phyloP scores from a whole-genome alignment of 2,113 vertebrate genomes.

The Dasyurus viverrinus region DNA sequence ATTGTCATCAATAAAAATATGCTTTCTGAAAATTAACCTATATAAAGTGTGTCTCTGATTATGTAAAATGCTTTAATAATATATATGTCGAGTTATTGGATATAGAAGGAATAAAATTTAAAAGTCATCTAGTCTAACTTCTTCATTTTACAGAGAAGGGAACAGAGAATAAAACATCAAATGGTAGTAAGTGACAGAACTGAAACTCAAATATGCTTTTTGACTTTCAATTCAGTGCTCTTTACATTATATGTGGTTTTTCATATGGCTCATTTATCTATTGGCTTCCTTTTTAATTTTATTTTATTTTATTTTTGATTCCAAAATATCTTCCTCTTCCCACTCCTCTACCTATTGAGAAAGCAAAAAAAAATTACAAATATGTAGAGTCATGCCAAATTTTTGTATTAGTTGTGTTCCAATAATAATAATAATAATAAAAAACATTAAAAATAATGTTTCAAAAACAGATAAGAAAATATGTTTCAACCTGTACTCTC shows the following conservation, averaged over 20 bases:
- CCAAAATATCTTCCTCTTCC: background rate
- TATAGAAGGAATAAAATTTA: background rate
- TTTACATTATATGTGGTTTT: background rate
- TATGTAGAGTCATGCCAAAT: background rate
- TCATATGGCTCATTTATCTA: background rate
- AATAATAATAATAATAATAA: background rate
- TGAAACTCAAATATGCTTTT: background rate
- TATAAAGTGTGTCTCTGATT: background rate
- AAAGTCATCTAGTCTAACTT: background rate
- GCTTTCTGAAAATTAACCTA: constrained; percentile 1
- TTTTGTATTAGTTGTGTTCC: background rate
- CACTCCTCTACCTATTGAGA: background rate
- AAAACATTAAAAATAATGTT: background rate
- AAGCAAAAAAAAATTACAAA: background rate
- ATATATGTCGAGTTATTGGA: background rate
- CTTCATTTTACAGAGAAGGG: background rate
- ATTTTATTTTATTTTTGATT: background rate
- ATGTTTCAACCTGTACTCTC: background rate
- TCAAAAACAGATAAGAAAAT: background rate
- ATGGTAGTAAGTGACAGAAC: background rate
- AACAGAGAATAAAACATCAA: background rate
- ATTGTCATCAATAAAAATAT: constrained; percentile 12
- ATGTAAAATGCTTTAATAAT: background rate
- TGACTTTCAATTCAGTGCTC: background rate
- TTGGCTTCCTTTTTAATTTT: background rate